Percentiles rank a stretch among this genome's conserved stretches.
Conservation (phyloP, 2,797 vertebrate genomes). For the Dipus sagitta region DNA sequence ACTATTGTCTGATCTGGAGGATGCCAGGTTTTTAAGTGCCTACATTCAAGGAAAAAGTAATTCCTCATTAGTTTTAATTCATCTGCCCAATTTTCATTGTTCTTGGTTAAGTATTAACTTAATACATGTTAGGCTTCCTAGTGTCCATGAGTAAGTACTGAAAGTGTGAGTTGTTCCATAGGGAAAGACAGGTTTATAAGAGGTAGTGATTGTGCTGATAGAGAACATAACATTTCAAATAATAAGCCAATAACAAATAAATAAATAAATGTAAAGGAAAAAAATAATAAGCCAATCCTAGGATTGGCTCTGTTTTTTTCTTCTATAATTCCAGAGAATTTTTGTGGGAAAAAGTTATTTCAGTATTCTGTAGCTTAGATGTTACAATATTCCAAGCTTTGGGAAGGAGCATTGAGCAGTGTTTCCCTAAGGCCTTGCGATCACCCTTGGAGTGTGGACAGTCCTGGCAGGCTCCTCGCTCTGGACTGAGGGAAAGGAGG, state of each 20-base stretch:
- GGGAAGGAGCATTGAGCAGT: constrained; percentile 10
- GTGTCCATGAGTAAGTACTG: background rate
- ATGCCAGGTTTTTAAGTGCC: background rate
- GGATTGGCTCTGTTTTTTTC: background rate
- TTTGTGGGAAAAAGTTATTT: constrained; percentile 45
- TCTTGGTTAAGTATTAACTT: constrained; percentile 47
- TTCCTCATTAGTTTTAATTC: constrained; percentile 48
- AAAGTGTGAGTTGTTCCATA: background rate
- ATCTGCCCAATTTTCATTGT: constrained; percentile 27
- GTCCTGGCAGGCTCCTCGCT: background rate
- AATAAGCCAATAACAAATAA: background rate
- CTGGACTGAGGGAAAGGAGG: background rate
- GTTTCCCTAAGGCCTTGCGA: constrained; percentile 8
- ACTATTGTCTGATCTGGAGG: background rate
- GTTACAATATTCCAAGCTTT: constrained; percentile 3
- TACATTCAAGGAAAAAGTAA: background rate
- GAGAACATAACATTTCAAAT: background rate
- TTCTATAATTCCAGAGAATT: constrained; percentile 35
- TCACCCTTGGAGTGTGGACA: background rate
- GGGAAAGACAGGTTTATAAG: background rate
- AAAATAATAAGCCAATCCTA: background rate
- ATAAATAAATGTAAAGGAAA: too few relatives aligned
- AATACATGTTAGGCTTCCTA: background rate
- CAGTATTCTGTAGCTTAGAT: constrained; percentile 2
- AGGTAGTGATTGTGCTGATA: background rate